Evolutionary conservation across 2,113 vertebrate species (phyloP).

Genomic region (western clawed frog (Xenopus tropicalis)): DNA sequence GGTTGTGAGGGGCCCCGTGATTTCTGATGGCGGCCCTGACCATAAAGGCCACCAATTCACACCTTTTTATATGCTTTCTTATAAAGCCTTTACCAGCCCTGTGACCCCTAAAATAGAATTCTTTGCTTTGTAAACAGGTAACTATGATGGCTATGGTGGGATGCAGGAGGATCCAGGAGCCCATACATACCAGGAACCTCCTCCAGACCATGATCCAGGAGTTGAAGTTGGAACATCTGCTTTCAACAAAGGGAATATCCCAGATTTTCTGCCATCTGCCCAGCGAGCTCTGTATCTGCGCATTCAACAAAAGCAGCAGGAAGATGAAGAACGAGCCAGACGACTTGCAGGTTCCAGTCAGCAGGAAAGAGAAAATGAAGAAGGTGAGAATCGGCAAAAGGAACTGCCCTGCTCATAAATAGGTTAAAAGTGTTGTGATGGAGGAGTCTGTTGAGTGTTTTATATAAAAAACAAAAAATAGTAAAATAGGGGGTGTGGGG

Average conservation of each 20-base stretch:
- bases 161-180: slow-evolving; percentile 64
- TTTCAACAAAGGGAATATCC: slow-evolving; percentile 67
- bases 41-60: too few relatives aligned
- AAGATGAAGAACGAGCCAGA: slow-evolving; percentile 85
- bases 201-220: slow-evolving; percentile 58
- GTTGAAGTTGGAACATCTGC: slow-evolving; percentile 62
- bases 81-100: too few relatives aligned
- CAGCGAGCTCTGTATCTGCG: slow-evolving; percentile 88
- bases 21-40: too few relatives aligned
- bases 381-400: slow-evolving; percentile 66
- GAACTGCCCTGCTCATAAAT: too few relatives aligned
- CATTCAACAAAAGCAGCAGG: slow-evolving; percentile 94
- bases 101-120: too few relatives aligned
- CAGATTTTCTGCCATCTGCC: slow-evolving; percentile 87
- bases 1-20: too few relatives aligned
- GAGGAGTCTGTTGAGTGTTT: too few relatives aligned
- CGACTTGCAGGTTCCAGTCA: slow-evolving; percentile 76
- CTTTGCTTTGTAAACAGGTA: slow-evolving; percentile 58
- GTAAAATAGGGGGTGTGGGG: too few relatives aligned
- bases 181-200: slow-evolving; percentile 57
- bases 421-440: too few relatives aligned
- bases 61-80: too few relatives aligned
- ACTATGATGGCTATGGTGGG: slow-evolving; percentile 69
- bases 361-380: slow-evolving; percentile 69
- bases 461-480: too few relatives aligned